Percentiles rank a stretch among this genome's conserved stretches.
phyloP scores from a whole-genome alignment of 2,888 invertebrate species.

The Ferdinandea cuprea region DNA sequence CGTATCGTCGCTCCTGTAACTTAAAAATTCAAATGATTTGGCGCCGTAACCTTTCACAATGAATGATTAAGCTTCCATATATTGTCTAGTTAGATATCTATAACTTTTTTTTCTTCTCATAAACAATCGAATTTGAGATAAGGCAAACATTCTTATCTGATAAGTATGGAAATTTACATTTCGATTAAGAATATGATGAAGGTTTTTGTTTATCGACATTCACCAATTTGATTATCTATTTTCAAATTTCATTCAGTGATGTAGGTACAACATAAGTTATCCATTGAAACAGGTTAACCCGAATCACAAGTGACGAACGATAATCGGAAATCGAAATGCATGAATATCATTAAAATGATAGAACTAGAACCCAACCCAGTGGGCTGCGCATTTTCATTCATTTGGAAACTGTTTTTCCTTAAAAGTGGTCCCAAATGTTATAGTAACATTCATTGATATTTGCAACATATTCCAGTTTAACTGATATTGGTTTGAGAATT shows the following conservation, averaged over 20 bases:
- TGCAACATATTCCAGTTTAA: too few species aligned
- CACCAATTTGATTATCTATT: background rate
- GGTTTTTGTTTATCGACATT: background rate
- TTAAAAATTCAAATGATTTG: background rate
- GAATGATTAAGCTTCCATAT: background rate
- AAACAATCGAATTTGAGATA: background rate
- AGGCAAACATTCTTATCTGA: slow-evolving; percentile 31
- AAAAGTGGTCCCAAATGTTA: too few species aligned
- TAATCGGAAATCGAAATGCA: background rate
- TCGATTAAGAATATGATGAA: background rate
- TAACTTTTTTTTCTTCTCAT: slow-evolving; percentile 8
- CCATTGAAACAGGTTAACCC: background rate
- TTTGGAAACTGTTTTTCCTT: too few species aligned
- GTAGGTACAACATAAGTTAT: background rate
- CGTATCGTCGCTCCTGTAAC: background rate
- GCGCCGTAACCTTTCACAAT: background rate
- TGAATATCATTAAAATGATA: too few species aligned
- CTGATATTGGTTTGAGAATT: too few species aligned
- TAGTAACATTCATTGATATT: too few species aligned
- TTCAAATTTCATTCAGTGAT: background rate
- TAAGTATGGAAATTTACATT: slow-evolving; percentile 39
- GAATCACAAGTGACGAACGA: background rate
- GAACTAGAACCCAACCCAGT: too few species aligned
- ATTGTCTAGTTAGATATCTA: background rate
- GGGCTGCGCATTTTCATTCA: too few species aligned